Percentiles rank a stretch among this genome's conserved stretches.
phyloP scores from a whole-genome alignment of 2,113 vertebrate genomes.

The Thunnus maccoyii region DNA sequence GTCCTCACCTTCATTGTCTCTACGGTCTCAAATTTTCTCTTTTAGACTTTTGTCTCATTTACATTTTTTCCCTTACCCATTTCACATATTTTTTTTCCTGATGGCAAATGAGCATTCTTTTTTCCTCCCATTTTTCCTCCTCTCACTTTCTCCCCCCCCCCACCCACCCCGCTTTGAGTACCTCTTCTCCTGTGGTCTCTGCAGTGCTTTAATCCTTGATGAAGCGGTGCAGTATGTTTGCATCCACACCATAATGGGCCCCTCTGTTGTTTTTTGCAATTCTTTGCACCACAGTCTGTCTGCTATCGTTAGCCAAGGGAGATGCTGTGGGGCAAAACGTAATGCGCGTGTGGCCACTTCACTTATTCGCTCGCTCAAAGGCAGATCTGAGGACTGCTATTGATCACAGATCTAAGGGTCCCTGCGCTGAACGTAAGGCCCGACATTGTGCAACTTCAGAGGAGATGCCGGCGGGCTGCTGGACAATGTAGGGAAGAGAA shows the following conservation, averaged over 20 bases:
- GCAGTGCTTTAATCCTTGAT: constrained; percentile 56
- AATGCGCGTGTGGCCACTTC: constrained; percentile 27
- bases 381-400: constrained; percentile 48
- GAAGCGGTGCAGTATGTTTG: constrained; percentile 47
- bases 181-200: constrained; percentile 42
- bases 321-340: constrained; percentile 7
- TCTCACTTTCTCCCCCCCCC: not conserved
- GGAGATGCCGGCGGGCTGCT: not conserved
- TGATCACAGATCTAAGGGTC: constrained; percentile 64
- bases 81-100: not conserved
- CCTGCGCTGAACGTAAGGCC: constrained; percentile 16
- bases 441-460: constrained; percentile 35
- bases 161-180: constrained; percentile 6
- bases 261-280: constrained; percentile 47
- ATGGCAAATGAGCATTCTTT: not conserved
- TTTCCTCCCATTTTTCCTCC: not conserved
- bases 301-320: constrained; percentile 61
- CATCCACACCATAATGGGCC: constrained; percentile 45
- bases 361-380: constrained; percentile 33
- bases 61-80: not conserved
- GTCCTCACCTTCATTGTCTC: constrained; percentile 10
- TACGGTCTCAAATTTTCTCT: not conserved
- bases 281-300: constrained; percentile 31
- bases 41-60: constrained; percentile 9
- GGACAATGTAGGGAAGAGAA: not conserved